These are phyloP conservation scores for Rhynchophorus ferrugineus DNA, from an alignment of 1,140 invertebrate species.

Conservation along the genomic window DNA sequence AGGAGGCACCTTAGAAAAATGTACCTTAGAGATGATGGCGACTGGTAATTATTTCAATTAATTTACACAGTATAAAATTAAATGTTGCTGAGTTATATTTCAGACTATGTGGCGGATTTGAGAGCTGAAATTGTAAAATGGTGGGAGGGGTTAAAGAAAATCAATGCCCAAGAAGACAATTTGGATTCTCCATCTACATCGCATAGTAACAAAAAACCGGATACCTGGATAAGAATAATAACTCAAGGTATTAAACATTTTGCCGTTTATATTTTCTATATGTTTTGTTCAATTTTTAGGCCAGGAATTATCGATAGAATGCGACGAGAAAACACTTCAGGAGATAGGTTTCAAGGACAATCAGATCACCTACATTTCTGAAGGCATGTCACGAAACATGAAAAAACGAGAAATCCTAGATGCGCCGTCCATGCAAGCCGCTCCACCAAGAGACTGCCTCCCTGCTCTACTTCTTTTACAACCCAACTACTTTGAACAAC, in stretches of 20 bases:
- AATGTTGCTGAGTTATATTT: background rate
- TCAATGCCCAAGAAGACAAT: constrained; percentile 12
- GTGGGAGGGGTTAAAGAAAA: constrained; percentile 56
- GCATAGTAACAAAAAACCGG: constrained; percentile 21
- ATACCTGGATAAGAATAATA: constrained; percentile 68
- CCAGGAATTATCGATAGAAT: constrained; percentile 87
- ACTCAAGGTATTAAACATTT: constrained; percentile 55
- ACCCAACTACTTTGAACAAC: constrained; percentile 80
- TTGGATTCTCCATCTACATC: background rate
- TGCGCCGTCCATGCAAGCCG: constrained; percentile 67
- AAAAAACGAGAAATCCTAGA: constrained; percentile 63
- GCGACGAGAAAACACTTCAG: constrained; percentile 80
- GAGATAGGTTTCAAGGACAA: constrained; percentile 90
- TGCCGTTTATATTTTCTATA: background rate
- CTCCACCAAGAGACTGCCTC: constrained; percentile 72
- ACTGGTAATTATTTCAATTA: constrained; percentile 36
- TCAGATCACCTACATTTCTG: constrained; percentile 81
- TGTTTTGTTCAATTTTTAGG: constrained; percentile 34
- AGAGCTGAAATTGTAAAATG: constrained; percentile 89
- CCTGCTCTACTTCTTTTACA: constrained; percentile 78
- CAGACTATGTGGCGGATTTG: constrained; percentile 80
- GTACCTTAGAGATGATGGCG: constrained; percentile 64
- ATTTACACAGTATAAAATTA: background rate
- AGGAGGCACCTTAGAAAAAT: constrained; percentile 73
- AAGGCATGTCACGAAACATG: constrained; percentile 70